These are phyloP conservation scores for Naso thynnoides DNA, from an alignment of 2,797 vertebrate genomes.

Conservation along the genomic window DNA sequence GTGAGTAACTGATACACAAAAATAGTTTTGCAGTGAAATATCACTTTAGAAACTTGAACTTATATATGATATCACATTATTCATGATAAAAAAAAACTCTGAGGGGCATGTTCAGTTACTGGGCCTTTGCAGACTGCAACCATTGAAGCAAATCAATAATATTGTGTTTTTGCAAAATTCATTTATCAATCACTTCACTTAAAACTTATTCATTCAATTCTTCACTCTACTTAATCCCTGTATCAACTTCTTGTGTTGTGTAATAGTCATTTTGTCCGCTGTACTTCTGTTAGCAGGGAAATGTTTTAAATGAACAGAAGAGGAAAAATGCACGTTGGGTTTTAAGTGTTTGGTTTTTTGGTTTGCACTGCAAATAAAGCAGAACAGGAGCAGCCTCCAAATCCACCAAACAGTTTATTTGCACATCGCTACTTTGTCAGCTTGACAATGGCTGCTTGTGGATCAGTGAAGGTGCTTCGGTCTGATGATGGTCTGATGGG, in stretches of 20 bases:
- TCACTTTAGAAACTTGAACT: background rate
- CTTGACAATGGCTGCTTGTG: conserved; percentile 28
- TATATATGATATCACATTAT: background rate
- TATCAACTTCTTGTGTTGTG: background rate
- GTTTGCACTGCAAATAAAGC: conserved; percentile 10
- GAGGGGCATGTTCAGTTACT: too few species aligned
- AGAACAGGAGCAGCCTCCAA: conserved; percentile 14
- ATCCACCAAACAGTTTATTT: conserved; percentile 33
- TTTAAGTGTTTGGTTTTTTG: conserved; percentile 20
- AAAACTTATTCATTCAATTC: too few species aligned
- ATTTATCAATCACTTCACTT: background rate
- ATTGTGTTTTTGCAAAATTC: background rate
- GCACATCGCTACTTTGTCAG: conserved; percentile 19
- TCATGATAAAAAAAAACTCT: background rate
- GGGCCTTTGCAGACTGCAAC: background rate
- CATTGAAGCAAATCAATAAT: background rate
- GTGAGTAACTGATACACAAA: too few species aligned
- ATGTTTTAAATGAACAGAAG: background rate
- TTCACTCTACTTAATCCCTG: background rate
- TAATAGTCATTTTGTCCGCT: background rate
- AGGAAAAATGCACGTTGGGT: background rate
- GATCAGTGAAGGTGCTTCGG: conserved; percentile 36
- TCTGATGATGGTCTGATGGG: conserved; percentile 59
- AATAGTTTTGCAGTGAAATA: too few species aligned
- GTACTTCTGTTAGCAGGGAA: background rate